phyloP scores from a whole-genome alignment of 53 echinoderm and acorn worm genomes.

The Astropecten irregularis region DNA sequence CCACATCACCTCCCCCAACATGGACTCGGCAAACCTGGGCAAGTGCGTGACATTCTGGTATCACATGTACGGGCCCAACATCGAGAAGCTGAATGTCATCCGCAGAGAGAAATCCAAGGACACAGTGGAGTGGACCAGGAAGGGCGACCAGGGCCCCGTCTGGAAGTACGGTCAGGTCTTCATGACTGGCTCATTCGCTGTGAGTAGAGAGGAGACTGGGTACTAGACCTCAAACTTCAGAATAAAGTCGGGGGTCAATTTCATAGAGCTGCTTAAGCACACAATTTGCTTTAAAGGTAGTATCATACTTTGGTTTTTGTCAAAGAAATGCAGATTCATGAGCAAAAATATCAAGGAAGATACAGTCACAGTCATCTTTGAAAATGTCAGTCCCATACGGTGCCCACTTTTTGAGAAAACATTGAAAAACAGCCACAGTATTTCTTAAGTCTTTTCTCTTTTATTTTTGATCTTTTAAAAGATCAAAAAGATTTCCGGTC shows the following conservation, averaged over 20 bases:
- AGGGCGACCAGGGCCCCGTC: slow-evolving; percentile 50
- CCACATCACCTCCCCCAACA: slow-evolving; percentile 48
- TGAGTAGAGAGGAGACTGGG: slow-evolving; percentile 42
- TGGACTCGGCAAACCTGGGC: slow-evolving; percentile 46
- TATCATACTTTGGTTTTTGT: no score
- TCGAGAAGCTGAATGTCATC: slow-evolving; percentile 60
- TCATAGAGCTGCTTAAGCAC: no score
- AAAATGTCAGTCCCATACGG: no score
- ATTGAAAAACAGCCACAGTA: no score
- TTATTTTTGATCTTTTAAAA: no score
- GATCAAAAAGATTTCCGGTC: no score
- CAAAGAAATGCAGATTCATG: no score
- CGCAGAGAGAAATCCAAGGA: slow-evolving; percentile 1
- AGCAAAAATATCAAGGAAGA: no score
- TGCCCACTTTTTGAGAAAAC: no score
- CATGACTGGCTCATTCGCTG: slow-evolving; percentile 46
- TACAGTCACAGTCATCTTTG: no score
- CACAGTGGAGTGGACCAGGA: slow-evolving; percentile 62
- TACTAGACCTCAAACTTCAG: background rate
- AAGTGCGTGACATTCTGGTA: slow-evolving; percentile 71
- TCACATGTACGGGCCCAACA: slow-evolving; percentile 81
- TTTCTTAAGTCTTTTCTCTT: no score
- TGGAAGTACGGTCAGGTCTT: slow-evolving; percentile 71
- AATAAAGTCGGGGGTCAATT: background rate
- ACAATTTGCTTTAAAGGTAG: no score